Conservation (phyloP, 2,888 invertebrate species). For the Augochlorella aurata region DNA sequence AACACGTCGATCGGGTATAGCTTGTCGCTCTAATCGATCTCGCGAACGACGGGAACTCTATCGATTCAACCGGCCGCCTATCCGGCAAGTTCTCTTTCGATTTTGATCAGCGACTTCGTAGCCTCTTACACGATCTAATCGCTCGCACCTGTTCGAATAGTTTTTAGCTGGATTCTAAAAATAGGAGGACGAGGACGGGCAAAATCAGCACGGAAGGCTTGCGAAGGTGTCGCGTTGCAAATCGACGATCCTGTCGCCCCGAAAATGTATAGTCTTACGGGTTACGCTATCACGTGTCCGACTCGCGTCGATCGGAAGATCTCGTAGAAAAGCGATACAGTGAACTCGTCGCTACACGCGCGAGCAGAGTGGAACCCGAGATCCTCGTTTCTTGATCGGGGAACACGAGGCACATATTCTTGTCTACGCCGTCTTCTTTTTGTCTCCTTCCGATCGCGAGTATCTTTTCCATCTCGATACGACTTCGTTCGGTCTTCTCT, state of each 20-base stretch:
- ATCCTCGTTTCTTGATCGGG: not conserved
- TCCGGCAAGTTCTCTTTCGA: too few relatives aligned
- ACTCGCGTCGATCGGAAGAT: not conserved
- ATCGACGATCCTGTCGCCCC: constrained; percentile 20
- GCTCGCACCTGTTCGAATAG: too few relatives aligned
- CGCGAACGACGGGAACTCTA: not conserved
- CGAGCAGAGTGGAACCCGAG: not conserved
- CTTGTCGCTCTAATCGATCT: not conserved
- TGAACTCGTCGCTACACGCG: not conserved
- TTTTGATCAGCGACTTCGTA: too few relatives aligned
- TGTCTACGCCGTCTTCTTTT: not conserved
- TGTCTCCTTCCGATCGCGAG: not conserved
- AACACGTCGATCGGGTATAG: not conserved
- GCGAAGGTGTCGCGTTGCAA: not conserved
- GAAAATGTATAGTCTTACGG: constrained; percentile 42
- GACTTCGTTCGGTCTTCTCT: not conserved
- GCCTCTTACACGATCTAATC: too few relatives aligned
- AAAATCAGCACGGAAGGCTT: too few relatives aligned
- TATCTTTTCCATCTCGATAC: not conserved
- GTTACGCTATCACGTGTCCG: constrained; percentile 3
- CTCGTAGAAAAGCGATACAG: not conserved
- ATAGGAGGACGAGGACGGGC: too few relatives aligned
- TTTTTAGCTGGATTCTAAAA: too few relatives aligned
- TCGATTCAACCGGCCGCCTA: too few relatives aligned
- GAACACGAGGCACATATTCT: not conserved